Conservation (phyloP, 1,140 invertebrate genomes). For the Oedothorax gibbosus region DNA sequence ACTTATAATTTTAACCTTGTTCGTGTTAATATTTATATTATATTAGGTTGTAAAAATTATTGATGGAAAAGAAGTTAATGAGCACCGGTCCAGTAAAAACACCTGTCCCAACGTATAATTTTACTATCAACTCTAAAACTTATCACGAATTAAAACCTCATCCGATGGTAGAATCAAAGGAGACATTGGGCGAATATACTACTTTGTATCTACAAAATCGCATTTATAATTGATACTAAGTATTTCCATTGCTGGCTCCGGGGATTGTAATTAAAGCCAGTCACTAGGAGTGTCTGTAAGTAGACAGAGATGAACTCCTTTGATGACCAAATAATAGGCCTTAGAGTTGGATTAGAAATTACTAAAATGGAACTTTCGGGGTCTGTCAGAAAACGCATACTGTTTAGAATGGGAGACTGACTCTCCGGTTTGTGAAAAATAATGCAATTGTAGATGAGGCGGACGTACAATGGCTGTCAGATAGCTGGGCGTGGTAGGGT, state of each 20-base stretch:
- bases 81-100: too few relatives aligned
- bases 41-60: too few relatives aligned
- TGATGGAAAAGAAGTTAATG: too few relatives aligned
- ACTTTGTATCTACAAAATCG: not conserved
- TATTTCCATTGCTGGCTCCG: too few relatives aligned
- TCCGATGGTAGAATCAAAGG: too few relatives aligned
- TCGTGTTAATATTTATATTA: too few relatives aligned
- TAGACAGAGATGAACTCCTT: not conserved
- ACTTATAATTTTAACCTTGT: too few relatives aligned
- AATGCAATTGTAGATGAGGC: not conserved
- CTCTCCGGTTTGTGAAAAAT: not conserved
- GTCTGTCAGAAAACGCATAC: not conserved
- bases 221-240: conserved; percentile 1
- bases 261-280: not conserved
- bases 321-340: conserved; percentile 5
- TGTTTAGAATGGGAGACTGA: too few relatives aligned
- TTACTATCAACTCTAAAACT: too few relatives aligned
- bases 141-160: too few relatives aligned
- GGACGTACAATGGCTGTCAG: conserved; percentile 3
- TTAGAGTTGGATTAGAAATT: not conserved
- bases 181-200: too few relatives aligned
- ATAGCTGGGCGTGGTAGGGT: not conserved
- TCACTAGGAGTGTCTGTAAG: not conserved
- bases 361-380: not conserved
- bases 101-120: too few relatives aligned